Evolutionary conservation across 2,113 vertebrate species (phyloP), one percentile per base, ranked within the genome.

Genomic region (Ceyx cyanopectus): DNA sequence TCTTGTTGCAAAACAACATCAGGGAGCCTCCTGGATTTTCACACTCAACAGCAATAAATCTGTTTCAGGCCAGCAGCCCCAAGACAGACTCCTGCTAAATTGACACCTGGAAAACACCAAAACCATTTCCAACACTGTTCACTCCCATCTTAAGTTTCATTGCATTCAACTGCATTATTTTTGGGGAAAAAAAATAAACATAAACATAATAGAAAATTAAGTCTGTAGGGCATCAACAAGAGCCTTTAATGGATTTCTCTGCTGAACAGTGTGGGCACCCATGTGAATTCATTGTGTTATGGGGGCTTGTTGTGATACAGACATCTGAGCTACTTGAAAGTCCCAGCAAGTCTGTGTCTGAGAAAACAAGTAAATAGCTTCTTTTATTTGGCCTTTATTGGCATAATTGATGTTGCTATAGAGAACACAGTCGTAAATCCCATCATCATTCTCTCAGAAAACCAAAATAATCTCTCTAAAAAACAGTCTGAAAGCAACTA

Each of bases 291-390:
- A 27, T 14, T 60, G 72, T 62, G 81, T 29, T 80, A 76, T 2
- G 9, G 67, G 76, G 46, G 10, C 78, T 82, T 65, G 63, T 81
- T 92, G 73, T 26, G 84, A 85, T 62, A 87, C 75, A 94, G 78
- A 69, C 65, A 22, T 58, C 56, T 61, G 77, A 94, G 89, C 87
- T 66, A 73, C 81, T 92, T 92, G 43, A 76, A 93, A 96, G 81
- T 82, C 75, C 53, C 81, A 74, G 90, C 50, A 87, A 96, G 86
- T 76, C 88, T 96, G 94, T 88, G 85, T 79, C 67, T 87, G 72
- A 90, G 85, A 91, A 95, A 97, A 92, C 72, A 94, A 94, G 67
- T 76, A 96, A 95, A 96, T 78, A 96, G 89, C 75, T 93, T 87
- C 26, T 74, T 93, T 83, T 94, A 78, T 90, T 94, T 92, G 91